These are phyloP conservation scores for Stenodera caucasica DNA, from an alignment of 2,888 invertebrate genomes.

Conservation along the genomic window DNA sequence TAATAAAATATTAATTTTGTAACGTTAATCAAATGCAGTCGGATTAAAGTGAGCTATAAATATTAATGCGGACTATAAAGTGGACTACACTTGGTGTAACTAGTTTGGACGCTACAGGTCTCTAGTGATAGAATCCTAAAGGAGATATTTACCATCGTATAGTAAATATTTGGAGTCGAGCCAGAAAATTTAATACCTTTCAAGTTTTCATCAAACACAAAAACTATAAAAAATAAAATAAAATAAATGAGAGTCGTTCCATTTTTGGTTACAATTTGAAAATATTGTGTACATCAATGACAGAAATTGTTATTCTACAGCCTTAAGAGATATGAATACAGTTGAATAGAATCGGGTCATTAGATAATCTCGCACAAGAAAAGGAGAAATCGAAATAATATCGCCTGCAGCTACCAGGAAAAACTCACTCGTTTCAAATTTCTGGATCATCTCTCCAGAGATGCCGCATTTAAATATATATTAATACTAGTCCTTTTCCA, in stretches of 20 bases:
- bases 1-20: background rate
- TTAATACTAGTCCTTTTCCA: background rate
- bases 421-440: too few relatives aligned
- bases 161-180: background rate
- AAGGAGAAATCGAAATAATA: background rate
- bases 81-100: background rate
- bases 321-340: background rate
- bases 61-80: background rate
- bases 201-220: too few relatives aligned
- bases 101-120: background rate
- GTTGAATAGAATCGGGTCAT: background rate
- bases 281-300: background rate
- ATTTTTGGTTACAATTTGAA: too few relatives aligned
- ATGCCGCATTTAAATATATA: background rate
- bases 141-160: background rate
- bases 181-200: too few relatives aligned
- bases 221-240: too few relatives aligned
- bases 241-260: too few relatives aligned
- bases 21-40: background rate
- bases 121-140: background rate
- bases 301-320: background rate
- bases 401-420: background rate
- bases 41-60: background rate
- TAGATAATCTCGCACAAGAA: background rate
- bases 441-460: background rate